These are phyloP conservation scores for Perca fluviatilis DNA, from an alignment of 2,113 vertebrate species.

Conservation along the genomic window DNA sequence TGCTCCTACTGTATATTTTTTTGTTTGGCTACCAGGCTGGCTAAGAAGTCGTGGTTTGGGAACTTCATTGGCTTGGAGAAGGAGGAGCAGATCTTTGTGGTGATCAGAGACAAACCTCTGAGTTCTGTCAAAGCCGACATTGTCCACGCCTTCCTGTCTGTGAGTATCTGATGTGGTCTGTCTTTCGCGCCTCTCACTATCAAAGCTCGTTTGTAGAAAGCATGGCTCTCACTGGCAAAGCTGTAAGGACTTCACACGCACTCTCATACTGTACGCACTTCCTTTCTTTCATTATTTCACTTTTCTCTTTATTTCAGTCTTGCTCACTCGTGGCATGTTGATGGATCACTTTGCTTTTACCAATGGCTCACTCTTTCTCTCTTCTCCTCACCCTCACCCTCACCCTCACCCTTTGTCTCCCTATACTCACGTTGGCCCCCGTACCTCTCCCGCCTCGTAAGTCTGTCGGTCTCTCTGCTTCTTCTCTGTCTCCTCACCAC, in stretches of 20 bases:
- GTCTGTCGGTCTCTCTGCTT: conserved; percentile 79
- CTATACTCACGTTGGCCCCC: conserved; percentile 73
- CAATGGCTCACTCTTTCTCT: conserved; percentile 79
- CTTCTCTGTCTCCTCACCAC: conserved; percentile 70
- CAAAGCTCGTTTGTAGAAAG: conserved; percentile 44
- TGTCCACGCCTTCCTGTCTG: conserved; percentile 94
- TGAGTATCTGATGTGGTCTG: conserved; percentile 78
- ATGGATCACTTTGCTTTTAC: conserved; percentile 73
- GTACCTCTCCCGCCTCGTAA: conserved; percentile 76
- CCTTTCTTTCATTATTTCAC: conserved; percentile 66
- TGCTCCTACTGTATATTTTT: conserved; percentile 16
- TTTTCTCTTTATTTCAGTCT: conserved; percentile 60
- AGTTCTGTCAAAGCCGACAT: conserved; percentile 96
- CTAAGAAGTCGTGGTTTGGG: conserved; percentile 95
- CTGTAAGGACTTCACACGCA: conserved; percentile 29
- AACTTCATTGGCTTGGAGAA: conserved; percentile 95
- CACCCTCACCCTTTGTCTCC: conserved; percentile 81
- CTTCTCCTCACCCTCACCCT: conserved; percentile 80
- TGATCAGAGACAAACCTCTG: conserved; percentile 94
- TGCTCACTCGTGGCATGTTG: conserved; percentile 65
- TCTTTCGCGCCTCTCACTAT: conserved; percentile 36
- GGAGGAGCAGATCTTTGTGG: conserved; percentile 95
- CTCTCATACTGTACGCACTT: conserved; percentile 55
- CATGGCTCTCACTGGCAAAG: conserved; percentile 60
- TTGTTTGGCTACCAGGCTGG: conserved; percentile 83